Percentiles rank a stretch among this genome's conserved stretches.
Conservation (phyloP, 1,140 invertebrate genomes). For the Bombus soroeensis region DNA sequence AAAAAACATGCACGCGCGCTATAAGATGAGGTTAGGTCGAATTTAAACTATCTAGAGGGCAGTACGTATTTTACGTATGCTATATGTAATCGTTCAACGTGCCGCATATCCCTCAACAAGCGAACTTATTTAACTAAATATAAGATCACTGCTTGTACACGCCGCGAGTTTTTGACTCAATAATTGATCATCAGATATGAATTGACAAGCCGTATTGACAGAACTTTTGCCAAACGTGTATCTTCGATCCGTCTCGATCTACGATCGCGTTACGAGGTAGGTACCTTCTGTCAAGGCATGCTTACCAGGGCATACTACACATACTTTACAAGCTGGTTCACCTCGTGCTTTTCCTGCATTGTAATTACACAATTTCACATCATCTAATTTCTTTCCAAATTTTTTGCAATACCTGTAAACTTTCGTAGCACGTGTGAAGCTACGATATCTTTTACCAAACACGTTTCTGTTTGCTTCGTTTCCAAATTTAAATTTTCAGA, state of each 20-base stretch:
- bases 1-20: conserved; percentile 31
- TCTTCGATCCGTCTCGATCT: conserved; percentile 34
- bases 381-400: conserved; percentile 1
- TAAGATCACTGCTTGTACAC: conserved; percentile 22
- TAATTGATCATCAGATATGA: conserved; percentile 57
- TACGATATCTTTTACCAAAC: neutral
- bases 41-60: conserved; percentile 54
- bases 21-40: conserved; percentile 39
- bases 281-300: conserved; percentile 67
- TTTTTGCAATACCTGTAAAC: neutral
- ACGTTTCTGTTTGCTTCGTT: neutral
- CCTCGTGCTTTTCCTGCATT: conserved; percentile 32
- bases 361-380: neutral
- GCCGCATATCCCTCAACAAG: conserved; percentile 57
- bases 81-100: conserved; percentile 65
- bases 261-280: conserved; percentile 55
- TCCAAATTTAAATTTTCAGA: conserved; percentile 27
- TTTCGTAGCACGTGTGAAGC: neutral
- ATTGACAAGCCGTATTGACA: conserved; percentile 50
- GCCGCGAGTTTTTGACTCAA: conserved; percentile 28
- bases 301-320: conserved; percentile 36
- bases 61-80: conserved; percentile 42
- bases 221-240: conserved; percentile 34
- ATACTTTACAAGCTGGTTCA: conserved; percentile 47
- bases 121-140: conserved; percentile 44